Conservation (phyloP, 2,113 vertebrate genomes). For the Tetraodon nigroviridis region DNA sequence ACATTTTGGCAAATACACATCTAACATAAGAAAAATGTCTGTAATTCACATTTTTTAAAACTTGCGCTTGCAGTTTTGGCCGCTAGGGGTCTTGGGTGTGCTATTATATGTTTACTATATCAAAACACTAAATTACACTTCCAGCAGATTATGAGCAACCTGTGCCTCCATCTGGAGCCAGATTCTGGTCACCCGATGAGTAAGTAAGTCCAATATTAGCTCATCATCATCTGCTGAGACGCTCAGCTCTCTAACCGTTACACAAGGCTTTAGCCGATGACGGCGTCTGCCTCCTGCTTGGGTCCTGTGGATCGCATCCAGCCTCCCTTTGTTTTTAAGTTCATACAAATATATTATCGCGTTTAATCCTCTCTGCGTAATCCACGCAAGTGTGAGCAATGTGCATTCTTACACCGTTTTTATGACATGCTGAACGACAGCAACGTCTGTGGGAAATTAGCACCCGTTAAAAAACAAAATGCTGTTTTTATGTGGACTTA, state of each 20-base stretch:
- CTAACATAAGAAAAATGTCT: no score
- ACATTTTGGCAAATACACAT: constrained; percentile 22
- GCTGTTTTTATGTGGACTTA: not conserved
- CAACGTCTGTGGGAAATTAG: not conserved
- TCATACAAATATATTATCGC: not conserved
- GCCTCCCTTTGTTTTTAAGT: not conserved
- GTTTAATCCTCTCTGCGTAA: not conserved
- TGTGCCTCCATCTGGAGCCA: not conserved
- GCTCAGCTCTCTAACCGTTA: not conserved
- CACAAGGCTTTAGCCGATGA: not conserved
- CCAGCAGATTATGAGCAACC: not conserved
- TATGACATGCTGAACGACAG: not conserved
- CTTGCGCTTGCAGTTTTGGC: no score
- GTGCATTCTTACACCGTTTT: not conserved
- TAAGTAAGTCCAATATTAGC: not conserved
- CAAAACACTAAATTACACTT: not conserved
- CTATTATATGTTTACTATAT: no score
- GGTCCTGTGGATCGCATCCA: not conserved
- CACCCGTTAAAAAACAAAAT: not conserved
- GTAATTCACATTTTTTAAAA: no score
- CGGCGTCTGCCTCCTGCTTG: not conserved
- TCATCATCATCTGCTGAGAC: not conserved
- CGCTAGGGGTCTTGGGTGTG: no score
- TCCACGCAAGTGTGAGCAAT: not conserved
- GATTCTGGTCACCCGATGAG: not conserved